Base-by-base conservation (phyloP, 1,140 invertebrate species). In the Mylabris phalerata region DNA sequence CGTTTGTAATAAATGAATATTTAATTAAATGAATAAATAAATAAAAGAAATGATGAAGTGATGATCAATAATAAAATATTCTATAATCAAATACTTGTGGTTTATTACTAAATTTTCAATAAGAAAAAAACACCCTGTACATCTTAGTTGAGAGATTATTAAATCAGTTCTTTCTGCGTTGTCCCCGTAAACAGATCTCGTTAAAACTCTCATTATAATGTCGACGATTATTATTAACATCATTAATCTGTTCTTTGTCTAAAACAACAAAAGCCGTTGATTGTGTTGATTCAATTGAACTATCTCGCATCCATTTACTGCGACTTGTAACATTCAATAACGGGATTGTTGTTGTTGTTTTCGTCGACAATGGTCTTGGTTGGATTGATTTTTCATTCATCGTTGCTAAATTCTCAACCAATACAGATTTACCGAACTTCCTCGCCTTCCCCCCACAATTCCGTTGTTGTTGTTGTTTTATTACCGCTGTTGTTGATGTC, bases 261-360 rank as follows among this genome's bases (percentile, higher is more conserved):
- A 55, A 47, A 4, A 55, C 44, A 9, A 47, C 43, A 13, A 55
- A 55, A 45, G 52, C 52, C 1, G 52, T 41, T 11, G 52, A 38
- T 11, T 10, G 11, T 42, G 9, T 11, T n/a, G 52, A 55, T n/a
- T 55, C 44, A 5, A 40, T 24, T 11, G 52, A 55, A 48, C 44
- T 47, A 38, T 55, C 52, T 13, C 52, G 46, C 52, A 55, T 55
- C 52, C 52, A 55, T 46, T 55, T 55, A 40, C 38, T 47, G 26
- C 25, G 46, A 5, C 44, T 43, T 3, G 52, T 38, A 3, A 54
- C 43, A 27, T 54, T 42, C 11, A 54, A 46, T n/a, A 54, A 7
- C 2, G 52, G 52, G 10, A 55, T 32, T 9, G 46, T 43, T 1
- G 42, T 43, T 13, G 42, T 55, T 9, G 32, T n/a, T n/a, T 43